Base-by-base conservation (phyloP, 2,113 vertebrate species). In the Pseudonaja textilis region DNA sequence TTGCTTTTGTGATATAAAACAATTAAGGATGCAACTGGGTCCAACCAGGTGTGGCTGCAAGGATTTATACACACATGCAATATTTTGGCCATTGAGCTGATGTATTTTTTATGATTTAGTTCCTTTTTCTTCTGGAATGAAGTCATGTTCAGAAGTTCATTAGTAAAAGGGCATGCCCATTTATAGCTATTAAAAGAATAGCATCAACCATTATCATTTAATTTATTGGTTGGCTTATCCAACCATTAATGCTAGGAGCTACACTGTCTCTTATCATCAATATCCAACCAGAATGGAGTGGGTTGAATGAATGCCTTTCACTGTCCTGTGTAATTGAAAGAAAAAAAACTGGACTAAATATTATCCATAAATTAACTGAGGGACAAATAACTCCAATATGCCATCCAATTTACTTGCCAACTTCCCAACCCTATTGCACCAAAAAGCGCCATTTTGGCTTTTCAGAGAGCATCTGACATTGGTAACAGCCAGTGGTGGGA, bases 11-110 rank as follows among this genome's bases (percentile, higher is more conserved):
- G 85, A 2, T 1, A 26, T 93, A 50, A 90, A 89, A 23, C 81
- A 93, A 87, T 90, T 90, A 93, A 90, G n/a, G n/a, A 23, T 29
- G 56, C 54, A 93, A 55, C 45, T 56, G 25, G 54, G n/a, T 10
- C 74, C 54, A 42, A 90, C 54, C 25, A 54, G 18, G 47, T 87
- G 93, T 29, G 9, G 42, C 4, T 93, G 61, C 59, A 1, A 2
- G 23, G 0, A 1, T 89, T 88, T 92, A 3, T 74, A 11, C 85
- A 14, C 0, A 26, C 4, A 5, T 87, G 29, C 87, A 56, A 6
- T 92, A 1, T 69, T 0, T 86, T 91, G 64, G 1, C 47, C 74
- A 34, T 0, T 69, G 34, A 91, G 69, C 0, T 61, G 42, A 29
- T 42, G 42, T 39, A 89, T 74, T 54, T 26, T 10, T 11, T 34